Evolutionary conservation across 2,797 vertebrate genomes (phyloP).

Genomic region (Pelochelys cantorii): DNA sequence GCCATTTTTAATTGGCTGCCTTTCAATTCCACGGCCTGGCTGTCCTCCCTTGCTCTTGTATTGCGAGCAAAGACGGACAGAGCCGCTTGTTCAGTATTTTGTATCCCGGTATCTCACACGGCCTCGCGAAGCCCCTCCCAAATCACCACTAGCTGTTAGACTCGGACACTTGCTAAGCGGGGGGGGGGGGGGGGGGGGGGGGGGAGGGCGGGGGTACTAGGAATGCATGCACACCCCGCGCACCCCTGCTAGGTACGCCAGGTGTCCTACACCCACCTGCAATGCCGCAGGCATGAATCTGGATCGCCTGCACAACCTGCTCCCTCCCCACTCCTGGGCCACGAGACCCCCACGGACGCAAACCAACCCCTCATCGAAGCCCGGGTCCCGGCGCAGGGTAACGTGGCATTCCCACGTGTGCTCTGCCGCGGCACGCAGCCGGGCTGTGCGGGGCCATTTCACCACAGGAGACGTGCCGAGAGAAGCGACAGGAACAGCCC

Average conservation of each 20-base stretch:
- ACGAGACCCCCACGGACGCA: not conserved
- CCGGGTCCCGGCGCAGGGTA: not conserved
- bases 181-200: too few species aligned
- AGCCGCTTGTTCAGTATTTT: not conserved
- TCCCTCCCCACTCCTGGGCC: not conserved
- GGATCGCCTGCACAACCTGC: not conserved
- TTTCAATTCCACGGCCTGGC: conserved; percentile 3
- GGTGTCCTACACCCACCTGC: not conserved
- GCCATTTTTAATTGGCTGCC: conserved; percentile 10
- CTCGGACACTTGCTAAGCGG: too few species aligned
- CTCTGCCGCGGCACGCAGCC: too few species aligned
- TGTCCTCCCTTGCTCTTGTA: not conserved
- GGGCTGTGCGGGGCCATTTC: not conserved
- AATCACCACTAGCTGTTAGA: not conserved
- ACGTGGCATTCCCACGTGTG: not conserved
- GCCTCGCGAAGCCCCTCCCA: not conserved
- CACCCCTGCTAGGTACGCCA: not conserved
- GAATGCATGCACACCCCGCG: not conserved
- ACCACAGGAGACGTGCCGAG: conserved; percentile 47
- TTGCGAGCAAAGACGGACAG: not conserved
- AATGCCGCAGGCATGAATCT: not conserved
- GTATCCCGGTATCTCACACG: not conserved
- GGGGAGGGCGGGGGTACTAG: too few species aligned
- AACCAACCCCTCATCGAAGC: not conserved
- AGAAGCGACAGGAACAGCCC: conserved; percentile 67